A percentile compares a stretch with the other conserved stretches of the same genome.
These are phyloP conservation scores for Murina feae DNA, from an alignment of 2,113 vertebrate genomes.

Conservation along the genomic window DNA sequence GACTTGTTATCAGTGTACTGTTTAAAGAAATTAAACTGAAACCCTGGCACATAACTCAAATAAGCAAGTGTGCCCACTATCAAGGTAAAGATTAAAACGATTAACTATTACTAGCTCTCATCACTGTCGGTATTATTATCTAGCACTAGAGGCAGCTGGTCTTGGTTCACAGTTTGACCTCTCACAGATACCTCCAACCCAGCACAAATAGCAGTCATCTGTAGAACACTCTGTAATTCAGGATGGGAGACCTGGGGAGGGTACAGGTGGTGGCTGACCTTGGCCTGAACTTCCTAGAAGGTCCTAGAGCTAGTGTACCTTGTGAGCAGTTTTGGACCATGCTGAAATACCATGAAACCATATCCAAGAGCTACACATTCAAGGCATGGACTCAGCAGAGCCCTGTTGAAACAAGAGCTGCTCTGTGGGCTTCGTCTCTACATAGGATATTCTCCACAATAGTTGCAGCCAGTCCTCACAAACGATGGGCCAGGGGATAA, in stretches of 20 bases:
- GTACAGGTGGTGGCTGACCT: neutral
- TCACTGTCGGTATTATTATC: neutral
- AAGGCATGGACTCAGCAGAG: neutral
- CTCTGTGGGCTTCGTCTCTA: neutral
- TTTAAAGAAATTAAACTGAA: conserved; percentile 8
- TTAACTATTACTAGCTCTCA: conserved; percentile 28
- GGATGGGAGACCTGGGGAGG: neutral
- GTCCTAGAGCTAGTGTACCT: neutral
- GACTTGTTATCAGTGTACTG: conserved; percentile 24
- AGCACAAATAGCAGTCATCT: neutral
- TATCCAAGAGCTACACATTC: neutral
- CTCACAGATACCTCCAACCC: neutral
- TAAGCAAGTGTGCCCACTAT: neutral
- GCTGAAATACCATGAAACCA: neutral
- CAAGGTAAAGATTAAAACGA: conserved; percentile 42
- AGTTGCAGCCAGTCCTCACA: neutral
- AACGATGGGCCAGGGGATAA: neutral
- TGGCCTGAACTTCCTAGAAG: neutral
- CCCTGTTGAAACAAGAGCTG: neutral
- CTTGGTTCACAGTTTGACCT: neutral
- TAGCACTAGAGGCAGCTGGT: neutral
- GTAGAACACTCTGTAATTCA: neutral
- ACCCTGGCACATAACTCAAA: conserved; percentile 10
- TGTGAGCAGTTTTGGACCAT: neutral
- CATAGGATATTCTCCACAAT: neutral